Base-by-base conservation (phyloP, 2,888 invertebrate genomes). In the Leptopterna dolabrata region DNA sequence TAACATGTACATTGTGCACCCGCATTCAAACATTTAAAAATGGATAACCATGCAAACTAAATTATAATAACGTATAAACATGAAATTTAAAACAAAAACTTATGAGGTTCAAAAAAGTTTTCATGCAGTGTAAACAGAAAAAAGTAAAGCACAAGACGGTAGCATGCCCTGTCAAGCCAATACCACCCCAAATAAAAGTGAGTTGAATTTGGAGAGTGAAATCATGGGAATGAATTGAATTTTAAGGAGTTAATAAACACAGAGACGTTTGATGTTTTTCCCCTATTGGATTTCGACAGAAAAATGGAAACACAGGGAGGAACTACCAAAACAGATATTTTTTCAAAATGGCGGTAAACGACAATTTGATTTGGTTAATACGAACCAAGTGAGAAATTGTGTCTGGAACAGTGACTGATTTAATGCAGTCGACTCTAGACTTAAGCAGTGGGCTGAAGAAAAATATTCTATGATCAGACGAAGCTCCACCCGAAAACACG, bases 1-100 rank as follows among this genome's bases (percentile, higher is more conserved):
- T 30, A 81, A 88, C 83, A 87, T 86, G 86, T 88, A 89, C 88
- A 89, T 89, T 89, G 88, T 89, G 88, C 88, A 89, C 88, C 88
- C 88, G 88, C 88, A 89, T 89, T 89, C 88, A 89, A 89, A 88
- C 88, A 86, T 87, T 14, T 88, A 85, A 51, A n/a, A 55, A 81
- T 24, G 55, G 14, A 55, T 55, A 81, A 55, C 29, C 81, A 81
- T 81, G 73, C 73, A 84, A 71, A 71, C 70, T 71, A 84, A 29
- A 16, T 84, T 41, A 36, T 73, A n/a, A 41, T 11, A 73, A 73
- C 41, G n/a, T 11, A 70, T 16, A 16, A 70, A n/a, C n/a, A 70
- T 36, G 36, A 24, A 73, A 36, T 73, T 30, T 13, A 30, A 73
- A 73, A 73, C 14, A 36, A 2, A 16, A 73, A 73, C n/a, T 73